Evolutionary conservation across 2,888 invertebrate species (phyloP), one percentile per base, ranked within the genome.

Genomic region (Aromia moschata): DNA sequence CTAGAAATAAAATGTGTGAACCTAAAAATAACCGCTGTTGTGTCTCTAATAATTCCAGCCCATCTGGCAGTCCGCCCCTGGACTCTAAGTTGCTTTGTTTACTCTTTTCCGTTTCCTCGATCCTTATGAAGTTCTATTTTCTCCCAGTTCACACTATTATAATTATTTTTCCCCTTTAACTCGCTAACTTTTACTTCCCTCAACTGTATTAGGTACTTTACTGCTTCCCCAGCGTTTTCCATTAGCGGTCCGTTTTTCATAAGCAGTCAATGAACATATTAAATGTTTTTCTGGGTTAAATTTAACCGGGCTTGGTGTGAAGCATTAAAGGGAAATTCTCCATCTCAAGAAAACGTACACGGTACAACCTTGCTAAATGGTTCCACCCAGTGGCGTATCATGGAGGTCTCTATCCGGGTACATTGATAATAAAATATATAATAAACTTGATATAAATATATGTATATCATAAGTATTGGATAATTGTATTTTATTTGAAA

Each of bases 41-140:
- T n/a, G n/a, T n/a, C n/a, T n/a, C n/a, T n/a, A n/a, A n/a, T n/a
- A n/a, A n/a, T n/a, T n/a, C n/a, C n/a, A n/a, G n/a, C n/a, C n/a
- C n/a, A n/a, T n/a, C n/a, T n/a, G n/a, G n/a, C n/a, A 41, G 9
- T 10, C 41, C 41, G 41, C 5, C 18, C 16, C 41, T 41, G 41
- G 12, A 10, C 38, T 12, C 16, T 5, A 16, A 17, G n/a, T 41
- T 41, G 41, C 41, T 41, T 18, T 41, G 1, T 41, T 18, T 41
- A 18, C 41, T 20, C 20, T 41, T n/a, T 40, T 11, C 7, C n/a
- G 2, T 2, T 20, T 18, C 41, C 11, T 16, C 18, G 2, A 33
- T 33, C 11, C 33, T 11, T 33, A 7, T 11, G 33, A 33, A 33
- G 33, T 33, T 33, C 11, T 33, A 33, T 33, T 33, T 33, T 11